These are phyloP conservation scores for Eubucco bourcierii DNA, from an alignment of 2,113 vertebrate species.

Conservation along the genomic window DNA sequence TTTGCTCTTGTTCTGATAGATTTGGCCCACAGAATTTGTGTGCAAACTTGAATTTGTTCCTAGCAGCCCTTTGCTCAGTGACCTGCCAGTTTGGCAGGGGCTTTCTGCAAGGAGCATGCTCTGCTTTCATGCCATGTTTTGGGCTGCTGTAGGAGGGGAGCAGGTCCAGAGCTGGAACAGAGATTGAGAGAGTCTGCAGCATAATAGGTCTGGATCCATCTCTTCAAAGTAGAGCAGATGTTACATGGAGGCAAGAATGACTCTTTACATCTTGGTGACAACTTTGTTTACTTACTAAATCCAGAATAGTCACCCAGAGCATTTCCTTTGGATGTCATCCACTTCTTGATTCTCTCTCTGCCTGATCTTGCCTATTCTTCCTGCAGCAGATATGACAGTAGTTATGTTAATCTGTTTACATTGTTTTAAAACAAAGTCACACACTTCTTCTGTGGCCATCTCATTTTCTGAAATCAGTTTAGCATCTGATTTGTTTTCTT, in stretches of 20 bases:
- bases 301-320: background rate
- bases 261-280: background rate
- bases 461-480: background rate
- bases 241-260: background rate
- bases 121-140: fast-evolving
- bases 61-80: background rate
- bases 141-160: background rate
- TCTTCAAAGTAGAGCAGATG: background rate
- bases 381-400: background rate
- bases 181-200: background rate
- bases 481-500: background rate
- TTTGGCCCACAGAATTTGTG: background rate
- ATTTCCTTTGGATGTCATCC: background rate
- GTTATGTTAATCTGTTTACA: background rate
- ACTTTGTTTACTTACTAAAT: background rate
- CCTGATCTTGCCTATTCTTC: background rate
- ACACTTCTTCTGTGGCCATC: background rate
- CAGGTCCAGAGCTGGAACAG: background rate
- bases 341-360: background rate
- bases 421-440: background rate
- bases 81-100: background rate
- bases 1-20: background rate
- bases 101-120: too few species aligned
- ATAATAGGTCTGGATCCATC: background rate
- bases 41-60: background rate